Base-by-base conservation (phyloP, 2,113 vertebrate genomes). In the Semnopithecus entellus region DNA sequence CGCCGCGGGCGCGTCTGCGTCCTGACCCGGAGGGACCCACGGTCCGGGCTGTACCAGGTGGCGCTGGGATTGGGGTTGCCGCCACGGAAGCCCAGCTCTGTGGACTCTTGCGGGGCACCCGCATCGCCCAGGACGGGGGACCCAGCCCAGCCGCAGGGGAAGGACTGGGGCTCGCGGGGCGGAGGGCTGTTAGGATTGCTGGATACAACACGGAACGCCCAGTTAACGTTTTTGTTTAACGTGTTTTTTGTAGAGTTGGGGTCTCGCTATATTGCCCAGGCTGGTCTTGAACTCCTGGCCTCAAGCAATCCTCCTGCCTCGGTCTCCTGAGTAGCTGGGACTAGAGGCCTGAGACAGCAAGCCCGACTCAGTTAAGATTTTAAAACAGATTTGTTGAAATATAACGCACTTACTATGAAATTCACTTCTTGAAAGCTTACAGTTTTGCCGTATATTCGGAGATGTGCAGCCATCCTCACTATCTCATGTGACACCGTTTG, bases 401-500 rank as follows among this genome's bases (percentile, higher is more conserved):
- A 2, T 52, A 23, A 0, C 9, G 55, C 25, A 12, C n/a, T 45
- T 14, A 7, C 23, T 20, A 1, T 8, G n/a, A 48, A 72, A 7
- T 27, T 50, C 82, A 20, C 18, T 32, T 1, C 11, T 6, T 13
- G 32, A 43, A 57, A 11, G 25, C 7, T 25, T 22, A 48, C 2
- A 1, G 76, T 14, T 45, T 30, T 3, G 40, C 14, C 6, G 9
- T 35, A 32, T 7, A 4, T 45, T 27, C 14, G 0, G 25, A 52
- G 45, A 17, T 16, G 4, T 4, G 57, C 14, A 35, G 48, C 20
- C 32, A 0, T 40, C 27, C 6, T 11, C 35, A 7, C 72, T 32
- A 6, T 18, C 75, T 6, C 5, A n/a, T 48, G 12, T 64, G 61
- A 64, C 61, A 32, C 61, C 27, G 12, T 64, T 64, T 64, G 6